A percentile compares a stretch with the other conserved stretches of the same genome.
Evolutionary conservation across 35 echinoderm and acorn worm species (phyloP).

Genomic region (Lytechinus pictus): DNA sequence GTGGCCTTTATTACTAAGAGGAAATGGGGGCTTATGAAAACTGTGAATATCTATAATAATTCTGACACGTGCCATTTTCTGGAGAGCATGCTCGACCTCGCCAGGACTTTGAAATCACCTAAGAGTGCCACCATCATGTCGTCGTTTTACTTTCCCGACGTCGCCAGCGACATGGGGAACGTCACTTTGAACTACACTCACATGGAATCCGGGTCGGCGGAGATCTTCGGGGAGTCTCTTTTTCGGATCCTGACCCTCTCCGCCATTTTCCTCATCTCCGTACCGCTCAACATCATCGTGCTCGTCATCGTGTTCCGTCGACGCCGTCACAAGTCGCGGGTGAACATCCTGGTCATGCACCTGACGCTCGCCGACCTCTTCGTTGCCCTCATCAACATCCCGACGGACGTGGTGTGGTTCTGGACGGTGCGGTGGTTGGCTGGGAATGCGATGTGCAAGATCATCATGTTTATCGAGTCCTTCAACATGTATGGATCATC

Average conservation of each 20-base stretch:
- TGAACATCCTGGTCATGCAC: conserved; percentile 75
- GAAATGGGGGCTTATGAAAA: neutral
- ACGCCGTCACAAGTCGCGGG: conserved; percentile 67
- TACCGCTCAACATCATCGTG: conserved; percentile 59
- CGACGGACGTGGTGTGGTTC: conserved; percentile 58
- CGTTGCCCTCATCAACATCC: conserved; percentile 72
- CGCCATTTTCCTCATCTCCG: conserved; percentile 44
- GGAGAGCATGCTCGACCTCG: conserved; percentile 22
- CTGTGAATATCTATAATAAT: neutral
- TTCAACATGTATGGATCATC: conserved; percentile 56
- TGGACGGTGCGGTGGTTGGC: conserved; percentile 61
- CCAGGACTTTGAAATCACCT: neutral
- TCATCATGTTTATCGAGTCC: conserved; percentile 58
- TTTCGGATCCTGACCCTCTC: conserved; percentile 22
- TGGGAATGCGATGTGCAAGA: conserved; percentile 61
- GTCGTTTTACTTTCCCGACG: conserved; percentile 23
- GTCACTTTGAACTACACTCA: neutral
- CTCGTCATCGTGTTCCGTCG: conserved; percentile 58
- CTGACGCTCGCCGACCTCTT: conserved; percentile 70
- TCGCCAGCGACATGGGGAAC: neutral
- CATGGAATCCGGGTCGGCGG: conserved; percentile 15
- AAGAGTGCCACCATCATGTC: conserved; percentile 20
- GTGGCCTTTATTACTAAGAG: neutral
- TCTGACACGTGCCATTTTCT: neutral
- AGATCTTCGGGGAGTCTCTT: conserved; percentile 18